These are phyloP conservation scores for Chlorops oryzae DNA, from an alignment of 1,140 invertebrate species.

Conservation along the genomic window DNA sequence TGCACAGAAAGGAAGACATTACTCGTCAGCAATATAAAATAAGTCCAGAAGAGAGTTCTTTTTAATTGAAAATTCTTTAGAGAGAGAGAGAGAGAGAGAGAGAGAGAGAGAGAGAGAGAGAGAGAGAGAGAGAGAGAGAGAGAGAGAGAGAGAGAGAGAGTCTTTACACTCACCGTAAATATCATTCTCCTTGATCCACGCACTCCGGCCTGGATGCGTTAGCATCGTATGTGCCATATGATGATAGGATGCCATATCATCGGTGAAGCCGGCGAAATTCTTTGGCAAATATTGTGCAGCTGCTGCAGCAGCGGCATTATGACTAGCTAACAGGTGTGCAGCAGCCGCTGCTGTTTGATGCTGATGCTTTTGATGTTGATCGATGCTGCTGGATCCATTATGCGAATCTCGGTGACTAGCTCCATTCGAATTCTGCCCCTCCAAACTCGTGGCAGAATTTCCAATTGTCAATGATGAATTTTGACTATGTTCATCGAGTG, in stretches of 20 bases:
- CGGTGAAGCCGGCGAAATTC: constrained; percentile 37
- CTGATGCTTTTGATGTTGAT: constrained; percentile 19
- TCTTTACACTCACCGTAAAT: constrained; percentile 36
- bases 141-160: neutral
- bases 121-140: neutral
- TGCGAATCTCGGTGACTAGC: too few relatives aligned
- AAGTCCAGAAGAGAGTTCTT: too few relatives aligned
- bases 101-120: neutral
- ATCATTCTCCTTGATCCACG: constrained; percentile 45
- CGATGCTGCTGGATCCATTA: constrained; percentile 11
- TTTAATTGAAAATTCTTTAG: too few relatives aligned
- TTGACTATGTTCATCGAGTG: too few relatives aligned
- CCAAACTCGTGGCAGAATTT: too few relatives aligned
- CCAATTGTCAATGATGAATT: too few relatives aligned
- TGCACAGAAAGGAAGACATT: too few relatives aligned
- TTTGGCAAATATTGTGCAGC: constrained; percentile 43
- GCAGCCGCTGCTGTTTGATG: constrained; percentile 23
- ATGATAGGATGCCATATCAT: constrained; percentile 44
- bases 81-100: neutral
- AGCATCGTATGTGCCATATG: constrained; percentile 45
- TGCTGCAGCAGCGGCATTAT: constrained; percentile 32
- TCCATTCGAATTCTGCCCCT: too few relatives aligned
- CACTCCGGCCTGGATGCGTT: constrained; percentile 33
- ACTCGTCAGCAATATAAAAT: too few relatives aligned
- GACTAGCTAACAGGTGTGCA: constrained; percentile 38